Conservation (phyloP, 2,888 invertebrate species). For the Elegia similella region DNA sequence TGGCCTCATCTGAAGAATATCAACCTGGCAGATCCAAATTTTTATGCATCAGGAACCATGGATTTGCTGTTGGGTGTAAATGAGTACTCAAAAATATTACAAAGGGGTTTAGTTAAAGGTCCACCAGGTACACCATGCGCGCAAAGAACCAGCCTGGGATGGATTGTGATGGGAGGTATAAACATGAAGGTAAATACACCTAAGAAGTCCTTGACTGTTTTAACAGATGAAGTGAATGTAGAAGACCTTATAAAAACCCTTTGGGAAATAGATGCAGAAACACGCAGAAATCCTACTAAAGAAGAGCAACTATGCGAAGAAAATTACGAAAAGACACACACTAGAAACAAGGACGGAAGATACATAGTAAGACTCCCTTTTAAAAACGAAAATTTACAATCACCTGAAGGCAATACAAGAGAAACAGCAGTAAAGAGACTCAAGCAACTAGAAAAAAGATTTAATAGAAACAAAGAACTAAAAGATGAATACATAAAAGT, state of each 20-base stretch:
- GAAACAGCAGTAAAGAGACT: slow-evolving; percentile 29
- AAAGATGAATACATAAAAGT: slow-evolving; percentile 25
- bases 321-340: slow-evolving; percentile 25
- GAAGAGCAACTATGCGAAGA: slow-evolving; percentile 31
- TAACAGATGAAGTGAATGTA: slow-evolving; percentile 9
- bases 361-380: slow-evolving; percentile 31
- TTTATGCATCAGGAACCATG: slow-evolving; percentile 24
- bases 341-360: slow-evolving; percentile 24
- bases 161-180: slow-evolving; percentile 22
- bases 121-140: slow-evolving; percentile 28
- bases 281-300: slow-evolving; percentile 11
- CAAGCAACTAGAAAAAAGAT: slow-evolving; percentile 25
- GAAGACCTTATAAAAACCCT: slow-evolving; percentile 2
- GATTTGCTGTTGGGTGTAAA: slow-evolving; percentile 30
- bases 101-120: slow-evolving; percentile 25
- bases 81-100: slow-evolving; percentile 26
- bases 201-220: background rate
- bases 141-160: slow-evolving; percentile 31
- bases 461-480: slow-evolving; percentile 20
- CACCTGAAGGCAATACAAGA: slow-evolving; percentile 25
- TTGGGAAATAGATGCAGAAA: too few species aligned
- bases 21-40: slow-evolving; percentile 22
- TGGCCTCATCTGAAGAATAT: too few species aligned
- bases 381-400: slow-evolving; percentile 18
- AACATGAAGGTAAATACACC: too few species aligned